These are phyloP conservation scores for Athene noctua DNA, from an alignment of 2,113 vertebrate genomes.

Conservation along the genomic window DNA sequence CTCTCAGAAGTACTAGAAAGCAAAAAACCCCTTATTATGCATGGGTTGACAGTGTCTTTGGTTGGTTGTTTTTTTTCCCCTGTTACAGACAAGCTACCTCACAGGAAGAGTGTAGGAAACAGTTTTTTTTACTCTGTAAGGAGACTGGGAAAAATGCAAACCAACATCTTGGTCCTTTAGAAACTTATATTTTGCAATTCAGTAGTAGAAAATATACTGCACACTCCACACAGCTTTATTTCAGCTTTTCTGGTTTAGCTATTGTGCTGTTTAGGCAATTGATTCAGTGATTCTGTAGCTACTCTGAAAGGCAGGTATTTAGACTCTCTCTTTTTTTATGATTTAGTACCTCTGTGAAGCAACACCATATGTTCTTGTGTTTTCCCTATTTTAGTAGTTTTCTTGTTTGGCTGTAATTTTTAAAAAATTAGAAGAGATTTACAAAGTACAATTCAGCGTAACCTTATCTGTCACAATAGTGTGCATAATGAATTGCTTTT, in stretches of 20 bases:
- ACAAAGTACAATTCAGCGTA: not conserved
- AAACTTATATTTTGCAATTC: not conserved
- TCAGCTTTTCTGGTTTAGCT: not conserved
- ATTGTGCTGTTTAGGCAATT: not conserved
- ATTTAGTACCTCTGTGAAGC: not conserved
- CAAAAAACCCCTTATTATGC: not conserved
- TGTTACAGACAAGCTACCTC: not conserved
- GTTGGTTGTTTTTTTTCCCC: not conserved
- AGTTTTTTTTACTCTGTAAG: not conserved
- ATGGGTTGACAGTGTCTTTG: not conserved
- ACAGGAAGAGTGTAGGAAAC: not conserved
- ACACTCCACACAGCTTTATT: not conserved
- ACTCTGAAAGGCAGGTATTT: not conserved
- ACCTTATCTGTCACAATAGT: not conserved
- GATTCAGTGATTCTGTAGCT: not conserved
- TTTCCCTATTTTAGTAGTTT: not conserved
- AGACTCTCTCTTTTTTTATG: not conserved
- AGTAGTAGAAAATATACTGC: not conserved
- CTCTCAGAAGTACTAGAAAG: not conserved
- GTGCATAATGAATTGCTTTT: not conserved
- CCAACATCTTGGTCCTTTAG: not conserved
- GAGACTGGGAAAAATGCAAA: not conserved
- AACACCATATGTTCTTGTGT: accelerated
- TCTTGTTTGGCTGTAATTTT: not conserved
- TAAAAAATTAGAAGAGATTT: not conserved